Percentiles rank a stretch among this genome's conserved stretches.
phyloP scores from a whole-genome alignment of 37 sponge, comb jelly and placozoan species.

The Spongia lamella region DNA sequence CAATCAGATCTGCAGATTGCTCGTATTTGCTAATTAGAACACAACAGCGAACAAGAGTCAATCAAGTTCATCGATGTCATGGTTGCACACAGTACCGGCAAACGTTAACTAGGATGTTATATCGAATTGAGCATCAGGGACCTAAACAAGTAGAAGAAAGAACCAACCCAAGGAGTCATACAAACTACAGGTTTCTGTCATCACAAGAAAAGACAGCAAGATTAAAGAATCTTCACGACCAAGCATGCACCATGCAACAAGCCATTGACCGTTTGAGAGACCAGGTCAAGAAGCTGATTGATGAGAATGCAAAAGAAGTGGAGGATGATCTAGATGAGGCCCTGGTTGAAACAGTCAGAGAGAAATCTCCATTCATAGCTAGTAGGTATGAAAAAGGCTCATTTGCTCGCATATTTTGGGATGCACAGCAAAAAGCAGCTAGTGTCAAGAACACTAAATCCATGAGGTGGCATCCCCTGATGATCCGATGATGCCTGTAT shows the following conservation, averaged over 20 bases:
- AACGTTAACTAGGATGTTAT: neutral
- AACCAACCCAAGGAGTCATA: neutral
- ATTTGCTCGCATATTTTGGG: conserved; percentile 42
- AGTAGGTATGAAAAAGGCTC: neutral
- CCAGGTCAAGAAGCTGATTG: neutral
- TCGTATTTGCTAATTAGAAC: too few relatives aligned
- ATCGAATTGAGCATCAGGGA: neutral
- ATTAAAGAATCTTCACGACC: neutral
- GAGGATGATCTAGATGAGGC: neutral
- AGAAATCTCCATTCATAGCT: neutral
- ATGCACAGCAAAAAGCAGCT: conserved; percentile 24
- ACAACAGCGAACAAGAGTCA: too few relatives aligned
- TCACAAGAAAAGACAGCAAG: neutral
- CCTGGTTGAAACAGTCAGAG: neutral
- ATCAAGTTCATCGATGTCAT: neutral
- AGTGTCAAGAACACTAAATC: neutral
- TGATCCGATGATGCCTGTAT: conserved; percentile 50
- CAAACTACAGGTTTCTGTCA: conserved; percentile 5
- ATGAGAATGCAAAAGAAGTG: neutral
- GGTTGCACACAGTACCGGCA: neutral
- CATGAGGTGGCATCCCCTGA: conserved; percentile 48
- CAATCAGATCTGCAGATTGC: too few relatives aligned
- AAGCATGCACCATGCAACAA: neutral
- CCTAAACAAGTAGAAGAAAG: too few relatives aligned
- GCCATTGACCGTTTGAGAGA: neutral